A percentile compares a stretch with the other conserved stretches of the same genome.
These are phyloP conservation scores for Neria commutata DNA, from an alignment of 2,888 invertebrate genomes.

Conservation along the genomic window DNA sequence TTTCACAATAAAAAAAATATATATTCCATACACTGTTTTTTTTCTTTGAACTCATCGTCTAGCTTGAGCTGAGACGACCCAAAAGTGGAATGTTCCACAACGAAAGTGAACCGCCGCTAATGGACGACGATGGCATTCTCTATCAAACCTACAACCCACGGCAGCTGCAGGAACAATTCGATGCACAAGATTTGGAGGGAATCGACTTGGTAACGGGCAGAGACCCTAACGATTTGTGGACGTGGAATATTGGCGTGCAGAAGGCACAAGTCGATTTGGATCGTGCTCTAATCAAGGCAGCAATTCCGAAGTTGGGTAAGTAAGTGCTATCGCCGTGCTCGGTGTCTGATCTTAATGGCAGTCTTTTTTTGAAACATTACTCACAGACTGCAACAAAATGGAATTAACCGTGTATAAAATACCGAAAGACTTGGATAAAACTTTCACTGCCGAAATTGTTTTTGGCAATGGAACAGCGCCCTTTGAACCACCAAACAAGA, in stretches of 20 bases:
- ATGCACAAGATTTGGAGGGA: slow-evolving; percentile 42
- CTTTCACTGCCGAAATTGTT: slow-evolving; percentile 49
- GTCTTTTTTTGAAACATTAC: neutral
- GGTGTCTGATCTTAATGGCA: too few species aligned
- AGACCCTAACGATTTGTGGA: slow-evolving; percentile 46
- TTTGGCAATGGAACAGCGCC: slow-evolving; percentile 45
- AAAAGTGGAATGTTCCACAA: slow-evolving; percentile 57
- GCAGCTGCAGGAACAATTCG: slow-evolving; percentile 49
- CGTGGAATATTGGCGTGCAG: slow-evolving; percentile 51
- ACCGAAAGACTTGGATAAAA: slow-evolving; percentile 53
- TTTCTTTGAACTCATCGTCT: slow-evolving; percentile 6
- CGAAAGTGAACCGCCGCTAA: slow-evolving; percentile 44
- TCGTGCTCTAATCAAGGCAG: slow-evolving; percentile 39
- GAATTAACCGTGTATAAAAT: slow-evolving; percentile 45
- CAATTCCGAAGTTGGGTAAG: slow-evolving; percentile 46
- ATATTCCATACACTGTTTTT: neutral
- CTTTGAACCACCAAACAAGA: slow-evolving; percentile 31
- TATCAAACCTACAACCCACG: slow-evolving; percentile 56
- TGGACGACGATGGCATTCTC: slow-evolving; percentile 41
- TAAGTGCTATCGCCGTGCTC: too few species aligned
- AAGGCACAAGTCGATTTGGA: slow-evolving; percentile 44
- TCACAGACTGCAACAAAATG: slow-evolving; percentile 37
- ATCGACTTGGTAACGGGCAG: slow-evolving; percentile 47
- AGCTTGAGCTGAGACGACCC: slow-evolving; percentile 55
- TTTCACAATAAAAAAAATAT: neutral